phyloP scores from a whole-genome alignment of 2,113 vertebrate species.

The Oreotrochilus melanogaster region DNA sequence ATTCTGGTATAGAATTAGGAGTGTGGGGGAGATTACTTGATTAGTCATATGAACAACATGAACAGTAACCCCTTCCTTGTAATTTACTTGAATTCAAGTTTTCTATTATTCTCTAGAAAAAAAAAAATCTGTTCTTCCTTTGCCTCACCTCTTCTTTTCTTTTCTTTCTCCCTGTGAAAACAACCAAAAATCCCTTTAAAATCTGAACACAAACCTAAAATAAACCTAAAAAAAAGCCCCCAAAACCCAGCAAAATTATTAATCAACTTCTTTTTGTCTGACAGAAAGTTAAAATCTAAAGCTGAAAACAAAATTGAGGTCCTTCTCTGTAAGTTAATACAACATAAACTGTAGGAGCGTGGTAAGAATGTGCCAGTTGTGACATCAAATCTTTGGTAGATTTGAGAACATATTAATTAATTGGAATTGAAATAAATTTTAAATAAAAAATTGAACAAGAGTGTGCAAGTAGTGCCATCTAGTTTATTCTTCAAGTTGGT shows the following conservation, averaged over 20 bases:
- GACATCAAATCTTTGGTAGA: not conserved
- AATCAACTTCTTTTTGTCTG: not conserved
- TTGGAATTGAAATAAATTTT: not conserved
- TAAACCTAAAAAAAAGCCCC: not conserved
- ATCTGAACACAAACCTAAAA: not conserved
- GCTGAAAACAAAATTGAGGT: not conserved
- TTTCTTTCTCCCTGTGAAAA: not conserved
- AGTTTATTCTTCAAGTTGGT: not conserved
- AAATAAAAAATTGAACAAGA: not conserved
- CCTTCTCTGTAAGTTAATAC: not conserved
- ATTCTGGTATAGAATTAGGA: not conserved
- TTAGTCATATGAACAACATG: not conserved
- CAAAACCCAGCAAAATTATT: not conserved
- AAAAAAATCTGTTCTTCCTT: not conserved
- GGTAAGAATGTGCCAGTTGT: not conserved
- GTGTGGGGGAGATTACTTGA: not conserved
- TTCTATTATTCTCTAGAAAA: not conserved
- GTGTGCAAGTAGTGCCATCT: not conserved
- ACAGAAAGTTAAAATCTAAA: not conserved
- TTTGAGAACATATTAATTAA: not conserved
- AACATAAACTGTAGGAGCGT: not conserved
- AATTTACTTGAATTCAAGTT: not conserved
- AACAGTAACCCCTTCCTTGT: not conserved
- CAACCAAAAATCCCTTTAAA: not conserved
- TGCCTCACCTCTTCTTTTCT: not conserved